These are phyloP conservation scores for Aphelocoma californica DNA, from an alignment of 2,797 vertebrate species.

Conservation along the genomic window DNA sequence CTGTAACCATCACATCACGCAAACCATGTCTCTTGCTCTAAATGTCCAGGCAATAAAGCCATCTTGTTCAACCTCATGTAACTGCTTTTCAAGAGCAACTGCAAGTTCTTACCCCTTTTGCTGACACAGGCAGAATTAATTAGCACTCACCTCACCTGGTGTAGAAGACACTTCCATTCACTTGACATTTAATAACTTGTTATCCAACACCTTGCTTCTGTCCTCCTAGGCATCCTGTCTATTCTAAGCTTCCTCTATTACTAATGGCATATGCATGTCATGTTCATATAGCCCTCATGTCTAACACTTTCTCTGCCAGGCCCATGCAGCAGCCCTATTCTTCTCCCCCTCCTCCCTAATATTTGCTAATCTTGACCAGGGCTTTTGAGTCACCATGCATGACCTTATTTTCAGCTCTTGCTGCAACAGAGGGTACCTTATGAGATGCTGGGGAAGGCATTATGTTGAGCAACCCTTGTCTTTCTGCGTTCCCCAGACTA, in stretches of 20 bases:
- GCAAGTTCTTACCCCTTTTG: not conserved
- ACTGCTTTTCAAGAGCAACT: not conserved
- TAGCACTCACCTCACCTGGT: not conserved
- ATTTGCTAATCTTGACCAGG: not conserved
- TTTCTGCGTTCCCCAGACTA: not conserved
- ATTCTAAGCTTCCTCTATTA: not conserved
- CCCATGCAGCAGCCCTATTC: not conserved
- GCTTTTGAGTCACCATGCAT: not conserved
- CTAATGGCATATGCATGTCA: not conserved
- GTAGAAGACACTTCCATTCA: not conserved
- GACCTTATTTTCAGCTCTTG: not conserved
- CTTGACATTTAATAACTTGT: conserved; percentile 24
- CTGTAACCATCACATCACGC: not conserved
- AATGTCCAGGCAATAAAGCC: not conserved
- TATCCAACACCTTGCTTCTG: conserved; percentile 22
- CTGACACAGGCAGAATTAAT: not conserved
- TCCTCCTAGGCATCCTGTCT: conserved; percentile 3
- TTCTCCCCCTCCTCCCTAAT: not conserved
- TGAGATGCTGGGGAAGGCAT: not conserved
- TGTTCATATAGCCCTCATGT: not conserved
- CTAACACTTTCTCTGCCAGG: not conserved
- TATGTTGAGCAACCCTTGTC: not conserved
- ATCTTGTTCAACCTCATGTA: not conserved
- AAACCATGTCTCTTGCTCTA: not conserved
- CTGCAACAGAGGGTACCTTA: not conserved